These are phyloP conservation scores for Lampris megalopsis DNA, from an alignment of 2,113 vertebrate genomes.

Conservation along the genomic window DNA sequence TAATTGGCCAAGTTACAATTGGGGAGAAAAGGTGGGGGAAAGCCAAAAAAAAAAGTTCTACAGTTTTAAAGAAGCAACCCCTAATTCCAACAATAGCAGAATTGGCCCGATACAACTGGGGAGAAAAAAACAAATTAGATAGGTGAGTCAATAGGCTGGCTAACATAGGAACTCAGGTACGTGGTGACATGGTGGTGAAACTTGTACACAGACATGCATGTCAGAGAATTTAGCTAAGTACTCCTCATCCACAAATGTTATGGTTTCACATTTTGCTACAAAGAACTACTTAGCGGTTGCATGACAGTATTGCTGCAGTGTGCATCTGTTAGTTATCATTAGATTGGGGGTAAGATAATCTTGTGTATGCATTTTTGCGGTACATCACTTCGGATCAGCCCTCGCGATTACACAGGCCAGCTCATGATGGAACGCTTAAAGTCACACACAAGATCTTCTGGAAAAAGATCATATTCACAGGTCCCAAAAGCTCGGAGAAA, in stretches of 20 bases:
- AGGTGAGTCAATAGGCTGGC: background rate
- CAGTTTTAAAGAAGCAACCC: no score
- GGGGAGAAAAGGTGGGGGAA: background rate
- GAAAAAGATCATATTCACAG: constrained; percentile 21
- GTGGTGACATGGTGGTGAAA: no score
- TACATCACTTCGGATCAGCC: constrained; percentile 57
- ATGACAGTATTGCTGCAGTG: constrained; percentile 32
- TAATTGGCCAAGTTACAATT: no score
- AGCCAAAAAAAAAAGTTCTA: background rate
- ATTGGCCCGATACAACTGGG: no score
- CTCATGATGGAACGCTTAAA: constrained; percentile 42
- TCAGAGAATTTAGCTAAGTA: background rate
- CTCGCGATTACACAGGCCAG: constrained; percentile 23
- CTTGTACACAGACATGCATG: background rate
- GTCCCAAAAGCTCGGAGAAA: constrained; percentile 18
- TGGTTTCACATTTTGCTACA: background rate
- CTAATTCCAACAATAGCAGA: no score
- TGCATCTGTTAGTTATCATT: constrained; percentile 63
- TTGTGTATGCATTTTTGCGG: constrained; percentile 38
- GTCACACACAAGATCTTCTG: constrained; percentile 16
- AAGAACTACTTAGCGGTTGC: constrained; percentile 28
- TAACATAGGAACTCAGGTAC: background rate
- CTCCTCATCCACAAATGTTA: background rate
- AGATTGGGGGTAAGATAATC: constrained; percentile 34
- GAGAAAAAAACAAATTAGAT: background rate